These are phyloP conservation scores for Bombus difficillimus DNA, from an alignment of 1,140 invertebrate species.

Conservation along the genomic window DNA sequence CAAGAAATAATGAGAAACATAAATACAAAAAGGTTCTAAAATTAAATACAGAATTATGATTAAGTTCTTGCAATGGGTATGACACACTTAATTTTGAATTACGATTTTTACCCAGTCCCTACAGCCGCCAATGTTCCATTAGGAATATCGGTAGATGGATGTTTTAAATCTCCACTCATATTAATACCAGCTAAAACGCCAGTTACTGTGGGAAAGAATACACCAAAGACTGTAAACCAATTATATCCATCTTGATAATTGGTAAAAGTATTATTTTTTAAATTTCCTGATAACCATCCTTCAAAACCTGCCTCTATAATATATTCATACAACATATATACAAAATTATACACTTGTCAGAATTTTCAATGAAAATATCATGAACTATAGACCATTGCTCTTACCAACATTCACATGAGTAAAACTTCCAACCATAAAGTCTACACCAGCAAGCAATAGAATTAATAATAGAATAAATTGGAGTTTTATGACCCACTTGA, in stretches of 20 bases:
- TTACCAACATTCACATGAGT: constrained; percentile 87
- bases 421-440: constrained; percentile 95
- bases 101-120: constrained; percentile 87
- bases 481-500: constrained; percentile 96
- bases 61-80: background rate
- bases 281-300: constrained; percentile 91
- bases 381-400: constrained; percentile 46
- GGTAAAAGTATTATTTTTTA: constrained; percentile 92
- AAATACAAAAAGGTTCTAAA: constrained; percentile 94
- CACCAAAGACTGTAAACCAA: constrained; percentile 96
- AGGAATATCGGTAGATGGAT: constrained; percentile 96
- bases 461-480: constrained; percentile 93
- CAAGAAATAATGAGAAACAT: constrained; percentile 94
- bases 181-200: constrained; percentile 98
- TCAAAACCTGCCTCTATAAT: constrained; percentile 90
- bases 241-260: constrained; percentile 90
- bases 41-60: constrained; percentile 68
- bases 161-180: constrained; percentile 97
- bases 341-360: constrained; percentile 23
- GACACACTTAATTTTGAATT: background rate
- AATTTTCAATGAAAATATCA: background rate
- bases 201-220: constrained; percentile 97
- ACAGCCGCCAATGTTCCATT: constrained; percentile 96
- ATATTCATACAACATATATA: constrained; percentile 70
- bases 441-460: constrained; percentile 92